phyloP scores from a whole-genome alignment of 2,888 invertebrate species.

The Chymomyza amoena region DNA sequence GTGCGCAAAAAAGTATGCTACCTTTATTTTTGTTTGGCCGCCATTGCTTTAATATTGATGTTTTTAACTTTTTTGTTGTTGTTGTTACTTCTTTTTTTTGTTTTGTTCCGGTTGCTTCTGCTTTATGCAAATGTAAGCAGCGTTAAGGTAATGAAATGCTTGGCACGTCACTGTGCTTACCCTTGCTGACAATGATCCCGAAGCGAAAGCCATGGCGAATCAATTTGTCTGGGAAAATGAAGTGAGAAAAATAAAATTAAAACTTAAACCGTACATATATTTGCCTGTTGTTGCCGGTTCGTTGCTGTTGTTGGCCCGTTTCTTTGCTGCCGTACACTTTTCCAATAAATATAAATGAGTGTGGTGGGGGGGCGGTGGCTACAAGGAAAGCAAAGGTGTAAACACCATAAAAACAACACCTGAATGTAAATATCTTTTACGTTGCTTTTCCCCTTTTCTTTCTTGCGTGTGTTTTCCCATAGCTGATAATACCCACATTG shows the following conservation, averaged over 20 bases:
- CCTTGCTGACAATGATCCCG: constrained; percentile 32
- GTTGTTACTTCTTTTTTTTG: background rate
- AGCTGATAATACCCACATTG: constrained; percentile 37
- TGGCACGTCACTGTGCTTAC: constrained; percentile 23
- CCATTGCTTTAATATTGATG: background rate
- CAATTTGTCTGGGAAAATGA: constrained; percentile 49
- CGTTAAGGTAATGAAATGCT: constrained; percentile 49
- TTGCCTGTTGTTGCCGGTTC: background rate
- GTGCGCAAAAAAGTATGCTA: constrained; percentile 44
- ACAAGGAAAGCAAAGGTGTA: background rate
- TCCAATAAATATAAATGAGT: constrained; percentile 37
- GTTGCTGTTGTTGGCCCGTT: background rate
- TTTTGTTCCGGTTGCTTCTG: background rate
- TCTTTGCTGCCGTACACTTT: constrained; percentile 16
- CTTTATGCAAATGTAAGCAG: constrained; percentile 60
- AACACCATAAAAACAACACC: constrained; percentile 43
- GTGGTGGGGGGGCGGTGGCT: constrained; percentile 22
- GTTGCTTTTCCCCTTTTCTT: constrained; percentile 22
- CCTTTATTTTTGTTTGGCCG: background rate
- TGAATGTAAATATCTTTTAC: constrained; percentile 59
- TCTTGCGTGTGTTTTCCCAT: constrained; percentile 27
- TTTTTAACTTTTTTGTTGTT: background rate
- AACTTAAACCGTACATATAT: constrained; percentile 6
- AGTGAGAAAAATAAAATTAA: constrained; percentile 69
- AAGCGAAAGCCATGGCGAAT: constrained; percentile 19